Evolutionary conservation across 1,140 invertebrate species (phyloP), one percentile per base, ranked within the genome.

Genomic region (Drosophila saltans): DNA sequence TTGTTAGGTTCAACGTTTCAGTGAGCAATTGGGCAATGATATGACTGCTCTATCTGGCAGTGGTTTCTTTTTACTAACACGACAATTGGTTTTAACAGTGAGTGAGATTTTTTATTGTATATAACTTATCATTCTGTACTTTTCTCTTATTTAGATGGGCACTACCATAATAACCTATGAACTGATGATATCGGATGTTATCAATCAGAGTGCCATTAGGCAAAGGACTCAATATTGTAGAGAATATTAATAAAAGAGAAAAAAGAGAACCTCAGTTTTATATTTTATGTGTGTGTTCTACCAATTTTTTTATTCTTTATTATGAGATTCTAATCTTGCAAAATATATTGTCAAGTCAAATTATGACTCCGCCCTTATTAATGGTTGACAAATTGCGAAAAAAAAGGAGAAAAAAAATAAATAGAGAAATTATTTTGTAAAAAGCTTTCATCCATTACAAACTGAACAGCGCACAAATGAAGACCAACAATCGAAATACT

Each of bases 101-200:
- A 76, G 81, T 72, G 0, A 0, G 4, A 30, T 0, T 3, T 2
- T 30, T 16, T 16, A 16, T 16, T 16, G 16, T 16, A 16, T 16
- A 16, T 16, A 16, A 16, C 16, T 16, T 16, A 16, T 16, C 16
- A 16, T 16, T 16, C 16, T 16, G 16, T 16, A 16, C 0, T 16
- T 16, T 16, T 16, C 33, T 39, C 2, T 85, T 88, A 71, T 72
- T 4, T 94, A 64, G 91, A 92, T 92, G 84, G 94, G 94, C 61
- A 94, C 94, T 40, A 95, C 95, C 3, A 95, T 95, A 43, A 94
- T 95, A 5, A 95, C 95, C 0, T 95, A 95, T 73, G 94, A 95
- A 90, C 88, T 95, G 1, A 94, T 95, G 52, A 92, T 95, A 61
- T 78, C 90, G 28, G 91, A 91, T 79, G 88, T 91, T 5, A 92